These are phyloP conservation scores for Arizona elegans DNA, from an alignment of 2,113 vertebrate genomes.

Conservation along the genomic window DNA sequence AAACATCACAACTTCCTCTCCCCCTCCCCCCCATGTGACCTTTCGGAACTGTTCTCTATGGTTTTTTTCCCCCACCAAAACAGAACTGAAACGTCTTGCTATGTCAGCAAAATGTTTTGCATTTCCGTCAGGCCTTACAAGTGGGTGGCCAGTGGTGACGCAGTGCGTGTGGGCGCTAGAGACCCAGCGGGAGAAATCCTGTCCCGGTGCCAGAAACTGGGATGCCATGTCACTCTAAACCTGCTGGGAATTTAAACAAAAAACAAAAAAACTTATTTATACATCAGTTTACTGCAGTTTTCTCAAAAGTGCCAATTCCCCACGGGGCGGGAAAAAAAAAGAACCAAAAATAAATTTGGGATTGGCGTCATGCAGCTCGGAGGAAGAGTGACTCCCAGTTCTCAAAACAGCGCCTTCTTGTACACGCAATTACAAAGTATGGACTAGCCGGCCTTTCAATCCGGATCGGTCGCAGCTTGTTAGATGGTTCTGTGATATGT, in stretches of 20 bases:
- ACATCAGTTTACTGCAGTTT: neutral
- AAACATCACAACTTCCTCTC: neutral
- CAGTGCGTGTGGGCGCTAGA: accelerated
- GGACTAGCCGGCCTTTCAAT: neutral
- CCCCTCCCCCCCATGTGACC: neutral
- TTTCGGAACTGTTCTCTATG: neutral
- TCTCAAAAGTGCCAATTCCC: neutral
- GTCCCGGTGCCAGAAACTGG: neutral
- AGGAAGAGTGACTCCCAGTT: neutral
- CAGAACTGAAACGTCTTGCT: neutral
- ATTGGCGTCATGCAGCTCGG: neutral
- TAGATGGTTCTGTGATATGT: neutral
- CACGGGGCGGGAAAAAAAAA: accelerated
- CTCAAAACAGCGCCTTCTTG: neutral
- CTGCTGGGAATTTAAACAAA: neutral
- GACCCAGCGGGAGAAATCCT: accelerated
- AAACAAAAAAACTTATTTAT: neutral
- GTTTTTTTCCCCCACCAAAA: neutral
- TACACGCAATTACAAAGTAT: neutral
- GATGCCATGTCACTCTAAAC: neutral
- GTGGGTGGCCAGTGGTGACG: neutral
- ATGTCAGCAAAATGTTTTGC: neutral
- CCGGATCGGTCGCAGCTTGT: too few species aligned
- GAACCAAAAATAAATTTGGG: neutral
- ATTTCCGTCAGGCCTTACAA: neutral